Conservation (phyloP, 2,113 vertebrate species). For the Caloenas nicobarica region DNA sequence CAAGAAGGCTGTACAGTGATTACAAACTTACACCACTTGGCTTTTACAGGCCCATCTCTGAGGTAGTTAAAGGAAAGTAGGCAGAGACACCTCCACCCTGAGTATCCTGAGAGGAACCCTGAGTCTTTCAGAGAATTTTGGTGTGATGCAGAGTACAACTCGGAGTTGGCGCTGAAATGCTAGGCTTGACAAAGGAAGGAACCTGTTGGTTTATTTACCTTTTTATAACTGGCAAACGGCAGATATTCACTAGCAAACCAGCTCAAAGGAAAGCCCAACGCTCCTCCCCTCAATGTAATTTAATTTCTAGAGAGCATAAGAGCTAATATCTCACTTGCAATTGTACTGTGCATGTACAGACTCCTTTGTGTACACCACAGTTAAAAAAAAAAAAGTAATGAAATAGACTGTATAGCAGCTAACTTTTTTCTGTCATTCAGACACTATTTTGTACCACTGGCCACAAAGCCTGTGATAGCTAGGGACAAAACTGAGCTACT, state of each 20-base stretch:
- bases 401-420: not conserved
- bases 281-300: not conserved
- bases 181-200: not conserved
- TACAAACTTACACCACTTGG: not conserved
- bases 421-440: not conserved
- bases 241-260: not conserved
- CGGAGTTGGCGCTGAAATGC: not conserved
- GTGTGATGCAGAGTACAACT: fast-evolving
- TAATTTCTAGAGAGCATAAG: not conserved
- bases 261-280: not conserved
- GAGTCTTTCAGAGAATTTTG: not conserved
- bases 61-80: not conserved
- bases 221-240: not conserved
- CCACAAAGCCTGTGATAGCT: not conserved
- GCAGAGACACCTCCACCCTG: not conserved
- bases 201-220: fast-evolving
- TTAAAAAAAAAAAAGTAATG: not conserved
- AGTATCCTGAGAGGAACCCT: too few species aligned
- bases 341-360: not conserved
- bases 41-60: not conserved
- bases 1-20: not conserved
- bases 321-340: not conserved
- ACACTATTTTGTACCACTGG: not conserved
- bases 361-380: not conserved
- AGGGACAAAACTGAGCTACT: not conserved